These are phyloP conservation scores for Drosophila glabriapex DNA, from an alignment of 2,888 invertebrate species.

Conservation along the genomic window DNA sequence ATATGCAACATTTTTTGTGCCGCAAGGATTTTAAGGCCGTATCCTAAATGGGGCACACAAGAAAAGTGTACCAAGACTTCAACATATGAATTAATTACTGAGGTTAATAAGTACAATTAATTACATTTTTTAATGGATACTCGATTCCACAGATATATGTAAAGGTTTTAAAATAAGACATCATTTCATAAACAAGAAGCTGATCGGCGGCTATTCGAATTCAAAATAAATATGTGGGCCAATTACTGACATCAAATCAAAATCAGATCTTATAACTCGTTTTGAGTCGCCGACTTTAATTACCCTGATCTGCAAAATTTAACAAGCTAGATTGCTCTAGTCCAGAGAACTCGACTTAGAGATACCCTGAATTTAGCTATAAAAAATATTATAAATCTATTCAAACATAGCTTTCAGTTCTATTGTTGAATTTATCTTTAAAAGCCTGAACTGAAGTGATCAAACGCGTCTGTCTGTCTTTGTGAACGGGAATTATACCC, in stretches of 20 bases:
- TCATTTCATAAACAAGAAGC: neutral
- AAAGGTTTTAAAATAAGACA: neutral
- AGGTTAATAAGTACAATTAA: neutral
- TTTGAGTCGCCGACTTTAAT: neutral
- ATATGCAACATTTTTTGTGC: conserved; percentile 31
- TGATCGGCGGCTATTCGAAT: neutral
- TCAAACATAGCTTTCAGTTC: neutral
- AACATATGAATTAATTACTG: neutral
- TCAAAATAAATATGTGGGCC: neutral
- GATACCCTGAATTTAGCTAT: neutral
- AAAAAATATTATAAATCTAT: neutral
- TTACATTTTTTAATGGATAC: neutral
- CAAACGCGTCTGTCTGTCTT: neutral
- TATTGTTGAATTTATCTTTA: no score
- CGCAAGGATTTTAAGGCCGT: neutral
- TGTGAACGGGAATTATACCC: neutral
- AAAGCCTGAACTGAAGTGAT: neutral
- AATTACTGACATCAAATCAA: conserved; percentile 3
- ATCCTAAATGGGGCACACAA: neutral
- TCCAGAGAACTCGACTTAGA: neutral
- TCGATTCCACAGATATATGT: neutral
- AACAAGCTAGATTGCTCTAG: neutral
- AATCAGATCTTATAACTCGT: conserved; percentile 15
- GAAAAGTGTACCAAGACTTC: neutral
- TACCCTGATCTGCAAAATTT: neutral